Base-by-base conservation (phyloP, 2,797 vertebrate genomes). In the Smutsia gigantea region DNA sequence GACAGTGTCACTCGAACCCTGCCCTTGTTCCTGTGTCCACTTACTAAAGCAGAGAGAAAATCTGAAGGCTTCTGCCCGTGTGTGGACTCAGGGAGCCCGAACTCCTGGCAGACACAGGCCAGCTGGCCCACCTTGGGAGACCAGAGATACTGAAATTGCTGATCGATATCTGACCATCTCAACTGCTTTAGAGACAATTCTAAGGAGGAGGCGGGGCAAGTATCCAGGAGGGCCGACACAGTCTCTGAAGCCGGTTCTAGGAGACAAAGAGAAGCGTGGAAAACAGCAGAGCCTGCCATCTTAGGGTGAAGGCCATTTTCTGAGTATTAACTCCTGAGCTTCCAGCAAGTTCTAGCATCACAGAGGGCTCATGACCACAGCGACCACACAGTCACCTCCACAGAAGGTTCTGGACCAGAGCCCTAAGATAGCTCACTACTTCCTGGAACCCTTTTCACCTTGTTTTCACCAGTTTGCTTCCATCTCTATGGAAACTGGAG, bases 401-500 rank as follows among this genome's bases (percentile, higher is more conserved):
- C 46, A 68, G 59, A 34, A 9, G 49, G 61, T 27, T 23, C 69
- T 7, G 3, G 49, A 51, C 46, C 27, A 18, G 4, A 0, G n/a
- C 46, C 2, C 79, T 25, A 10, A 0, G 25, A 34, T 55, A 71
- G 59, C 42, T 83, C 82, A 77, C 84, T 71, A 42, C 71, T 78
- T 27, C 25, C 29, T 13, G 51, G 42, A 83, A 90, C 86, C 79
- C 39, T 69, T 63, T 94, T 63, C 63, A 89, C 88, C 86, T 87
- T 72, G 25, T 84, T 93, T 96, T 93, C 63, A 46, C 94, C 85
- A 8, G 14, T 34, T 63, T 87, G 75, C 89, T 95, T 75, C 86
- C 29, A 98, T 98, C 97, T 97, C 98, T 98, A 98, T 97, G 97
- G 97, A 96, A 98, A 98, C 97, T 85, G 37, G 83, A 96, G 92